Base-by-base conservation (phyloP, 2,797 vertebrate species). In the Crocodylus rhombifer region DNA sequence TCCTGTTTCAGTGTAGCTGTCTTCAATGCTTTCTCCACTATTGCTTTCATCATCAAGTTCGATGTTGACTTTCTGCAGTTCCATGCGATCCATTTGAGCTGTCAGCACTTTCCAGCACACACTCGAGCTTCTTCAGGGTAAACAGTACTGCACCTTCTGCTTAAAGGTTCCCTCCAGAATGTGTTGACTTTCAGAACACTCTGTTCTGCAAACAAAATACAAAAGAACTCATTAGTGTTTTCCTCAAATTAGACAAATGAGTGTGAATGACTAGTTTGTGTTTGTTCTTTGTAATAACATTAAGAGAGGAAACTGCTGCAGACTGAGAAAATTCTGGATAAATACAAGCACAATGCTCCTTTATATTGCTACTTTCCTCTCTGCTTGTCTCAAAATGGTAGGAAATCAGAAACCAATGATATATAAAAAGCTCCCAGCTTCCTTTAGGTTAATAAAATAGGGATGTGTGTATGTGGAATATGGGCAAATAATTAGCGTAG, bases 31-130 rank as follows among this genome's bases (percentile, higher is more conserved):
- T 91, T 98, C 98, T 13, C 95, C 98, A 33, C 99, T 99, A 97
- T 94, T 97, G 96, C 97, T 98, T 76, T 99, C 99, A 10, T 98
- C 98, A 5, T 99, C 99, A 5, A 87, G 98, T 95, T 98, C 98
- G 0, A 97, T 99, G 97, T 98, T 98, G 96, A 99, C 98, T 97
- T 98, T 99, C 91, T 98, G 98, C 77, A 99, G 98, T 97, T 99
- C 99, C 98, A 99, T 98, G 42, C 98, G 98, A 95, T 99, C 99
- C 98, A 99, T 98, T 91, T 97, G 97, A 96, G 84, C 1, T 30
- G 94, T 97, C 97, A 98, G 96, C 7, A 26, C 94, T 98, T 97
- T 96, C 88, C 92, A 93, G 82, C 89, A 94, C 92, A 95, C 97
- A 84, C 95, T 67, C 81, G 33, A 2, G 2, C 90, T 93, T 91